Evolutionary conservation across 2,113 vertebrate species (phyloP).

Genomic region (Meriones unguiculatus): DNA sequence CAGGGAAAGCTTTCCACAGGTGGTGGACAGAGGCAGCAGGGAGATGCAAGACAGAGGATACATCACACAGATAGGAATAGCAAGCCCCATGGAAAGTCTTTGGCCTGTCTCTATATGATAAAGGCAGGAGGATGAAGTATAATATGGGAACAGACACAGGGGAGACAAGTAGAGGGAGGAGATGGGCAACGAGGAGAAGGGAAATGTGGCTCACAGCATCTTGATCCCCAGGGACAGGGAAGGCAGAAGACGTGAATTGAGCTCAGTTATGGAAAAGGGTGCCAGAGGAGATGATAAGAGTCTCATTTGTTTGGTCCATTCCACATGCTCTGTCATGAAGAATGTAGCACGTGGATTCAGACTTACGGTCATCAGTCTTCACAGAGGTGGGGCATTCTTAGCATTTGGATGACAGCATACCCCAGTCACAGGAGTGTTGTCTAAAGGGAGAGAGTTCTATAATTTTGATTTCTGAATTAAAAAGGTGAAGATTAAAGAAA

Average conservation of each 20-base stretch:
- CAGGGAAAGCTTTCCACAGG: slow-evolving; percentile 8
- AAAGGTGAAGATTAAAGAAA: slow-evolving; percentile 17
- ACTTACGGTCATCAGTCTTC: neutral
- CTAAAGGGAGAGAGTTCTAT: neutral
- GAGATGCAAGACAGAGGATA: neutral
- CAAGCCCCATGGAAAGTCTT: neutral
- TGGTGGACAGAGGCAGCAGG: neutral
- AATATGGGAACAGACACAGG: neutral
- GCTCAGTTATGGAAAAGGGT: neutral
- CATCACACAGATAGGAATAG: neutral
- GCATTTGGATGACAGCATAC: neutral
- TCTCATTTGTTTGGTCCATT: neutral
- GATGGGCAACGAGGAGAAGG: neutral
- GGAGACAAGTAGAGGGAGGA: neutral
- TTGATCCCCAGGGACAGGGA: neutral
- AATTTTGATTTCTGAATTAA: slow-evolving; percentile 19
- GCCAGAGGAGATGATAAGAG: neutral
- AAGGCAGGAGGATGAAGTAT: neutral
- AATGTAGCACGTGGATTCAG: neutral
- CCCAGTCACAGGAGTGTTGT: neutral
- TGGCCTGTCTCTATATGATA: neutral
- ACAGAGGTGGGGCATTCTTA: neutral
- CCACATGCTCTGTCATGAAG: neutral
- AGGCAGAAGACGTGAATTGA: neutral
- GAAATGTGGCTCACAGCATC: neutral